A percentile compares a stretch with the other conserved stretches of the same genome.
phyloP scores from a whole-genome alignment of 2,797 vertebrate species.

The Crossoptilon crossoptilon region DNA sequence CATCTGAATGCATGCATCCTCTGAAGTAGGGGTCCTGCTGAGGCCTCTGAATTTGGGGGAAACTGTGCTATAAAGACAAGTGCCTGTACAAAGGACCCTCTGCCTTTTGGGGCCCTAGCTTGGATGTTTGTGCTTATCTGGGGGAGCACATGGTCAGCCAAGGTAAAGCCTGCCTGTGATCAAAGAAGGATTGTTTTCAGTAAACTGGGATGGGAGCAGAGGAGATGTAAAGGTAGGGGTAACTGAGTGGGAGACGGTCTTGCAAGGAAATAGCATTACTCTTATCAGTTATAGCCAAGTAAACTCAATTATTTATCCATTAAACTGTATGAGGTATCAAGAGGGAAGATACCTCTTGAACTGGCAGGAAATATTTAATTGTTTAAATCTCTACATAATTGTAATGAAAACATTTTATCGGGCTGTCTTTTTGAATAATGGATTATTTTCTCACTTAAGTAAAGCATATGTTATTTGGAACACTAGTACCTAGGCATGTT shows the following conservation, averaged over 20 bases:
- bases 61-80: background rate
- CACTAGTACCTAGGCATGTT: slow-evolving; percentile 66
- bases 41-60: background rate
- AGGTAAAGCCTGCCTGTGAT: background rate
- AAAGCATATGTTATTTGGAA: slow-evolving; percentile 67
- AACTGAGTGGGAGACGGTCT: background rate
- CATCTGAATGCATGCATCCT: accelerated
- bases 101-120: background rate
- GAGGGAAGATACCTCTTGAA: background rate
- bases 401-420: slow-evolving; percentile 29
- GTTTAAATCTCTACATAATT: background rate
- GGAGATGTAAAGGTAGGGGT: background rate
- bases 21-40: background rate
- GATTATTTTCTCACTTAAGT: slow-evolving; percentile 67
- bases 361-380: background rate
- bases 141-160: background rate
- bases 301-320: background rate
- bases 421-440: background rate
- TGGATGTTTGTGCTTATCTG: background rate
- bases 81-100: no score
- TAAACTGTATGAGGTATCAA: background rate
- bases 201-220: background rate
- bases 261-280: background rate
- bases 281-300: background rate
- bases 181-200: background rate